A percentile compares a stretch with the other conserved stretches of the same genome.
Conservation (phyloP, 1,140 invertebrate species). For the Drosophila pachea region DNA sequence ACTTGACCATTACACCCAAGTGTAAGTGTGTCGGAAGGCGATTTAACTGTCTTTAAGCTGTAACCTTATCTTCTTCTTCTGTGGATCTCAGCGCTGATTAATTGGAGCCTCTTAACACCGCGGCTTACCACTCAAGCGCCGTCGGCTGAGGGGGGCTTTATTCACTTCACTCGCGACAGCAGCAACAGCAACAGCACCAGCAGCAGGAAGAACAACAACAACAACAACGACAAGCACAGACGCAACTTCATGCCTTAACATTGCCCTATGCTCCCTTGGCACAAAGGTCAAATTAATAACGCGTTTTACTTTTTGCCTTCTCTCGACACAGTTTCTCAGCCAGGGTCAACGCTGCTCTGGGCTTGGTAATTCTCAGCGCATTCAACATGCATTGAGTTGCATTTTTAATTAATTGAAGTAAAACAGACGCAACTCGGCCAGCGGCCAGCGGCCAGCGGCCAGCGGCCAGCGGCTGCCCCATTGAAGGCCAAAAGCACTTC, state of each 20-base stretch:
- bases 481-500: conserved; percentile 30
- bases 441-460: too few species aligned
- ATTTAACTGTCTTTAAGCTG: conserved; percentile 26
- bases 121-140: conserved; percentile 41
- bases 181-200: conserved; percentile 15
- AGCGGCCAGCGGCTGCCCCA: conserved; percentile 23
- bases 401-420: conserved; percentile 53
- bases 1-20: conserved; percentile 20
- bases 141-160: conserved; percentile 30
- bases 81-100: conserved; percentile 50
- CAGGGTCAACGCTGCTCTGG: conserved; percentile 31
- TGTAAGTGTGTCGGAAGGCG: conserved; percentile 7
- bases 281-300: conserved; percentile 45
- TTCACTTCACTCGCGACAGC: conserved; percentile 25
- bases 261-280: conserved; percentile 1
- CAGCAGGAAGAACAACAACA: background rate
- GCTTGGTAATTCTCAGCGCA: conserved; percentile 30
- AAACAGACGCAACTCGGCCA: conserved; percentile 35
- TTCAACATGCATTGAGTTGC: conserved; percentile 45
- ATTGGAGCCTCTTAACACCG: conserved; percentile 51
- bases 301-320: conserved; percentile 38
- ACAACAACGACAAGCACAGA: conserved; percentile 28
- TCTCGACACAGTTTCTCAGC: conserved; percentile 40
- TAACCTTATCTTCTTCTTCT: conserved; percentile 32
- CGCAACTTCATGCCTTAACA: background rate